A percentile compares a stretch with the other conserved stretches of the same genome.
Evolutionary conservation across 2,797 vertebrate species (phyloP).

Genomic region (Setipinna tenuifilis): DNA sequence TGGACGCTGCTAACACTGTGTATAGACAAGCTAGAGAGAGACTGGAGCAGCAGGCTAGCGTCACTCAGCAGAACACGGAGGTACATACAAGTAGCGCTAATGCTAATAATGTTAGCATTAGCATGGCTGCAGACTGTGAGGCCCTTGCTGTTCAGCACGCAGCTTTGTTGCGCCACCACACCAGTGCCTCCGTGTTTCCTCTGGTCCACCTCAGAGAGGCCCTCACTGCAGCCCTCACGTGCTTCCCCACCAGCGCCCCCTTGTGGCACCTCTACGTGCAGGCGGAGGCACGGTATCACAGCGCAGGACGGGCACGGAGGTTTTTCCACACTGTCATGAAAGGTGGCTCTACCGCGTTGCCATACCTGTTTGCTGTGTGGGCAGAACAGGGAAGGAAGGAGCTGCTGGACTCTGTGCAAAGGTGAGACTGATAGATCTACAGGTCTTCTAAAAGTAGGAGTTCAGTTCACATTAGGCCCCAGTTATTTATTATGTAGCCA

Average conservation of each 20-base stretch:
- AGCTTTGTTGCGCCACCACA: conserved; percentile 82
- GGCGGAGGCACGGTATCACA: conserved; percentile 85
- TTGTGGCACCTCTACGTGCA: conserved; percentile 88
- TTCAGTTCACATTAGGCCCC: no score
- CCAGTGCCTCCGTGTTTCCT: conserved; percentile 77
- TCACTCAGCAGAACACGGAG: background rate
- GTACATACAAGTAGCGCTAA: background rate
- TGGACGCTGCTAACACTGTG: conserved; percentile 79
- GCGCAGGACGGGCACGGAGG: conserved; percentile 82
- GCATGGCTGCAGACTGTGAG: conserved; percentile 69
- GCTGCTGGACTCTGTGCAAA: conserved; percentile 83
- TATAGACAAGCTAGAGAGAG: conserved; percentile 72
- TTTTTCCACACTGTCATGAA: conserved; percentile 84
- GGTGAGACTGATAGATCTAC: conserved; percentile 69
- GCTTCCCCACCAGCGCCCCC: conserved; percentile 76
- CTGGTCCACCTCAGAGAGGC: conserved; percentile 80
- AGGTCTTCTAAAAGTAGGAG: background rate
- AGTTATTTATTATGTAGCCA: no score
- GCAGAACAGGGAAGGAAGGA: conserved; percentile 89
- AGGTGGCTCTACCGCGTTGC: conserved; percentile 75
- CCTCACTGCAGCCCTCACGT: conserved; percentile 76
- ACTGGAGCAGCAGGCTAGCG: conserved; percentile 50
- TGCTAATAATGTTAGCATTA: background rate
- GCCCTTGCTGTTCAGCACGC: conserved; percentile 79
- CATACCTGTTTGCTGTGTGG: conserved; percentile 87